These are phyloP conservation scores for Cydia splendana DNA, from an alignment of 1,140 invertebrate species.

Conservation along the genomic window DNA sequence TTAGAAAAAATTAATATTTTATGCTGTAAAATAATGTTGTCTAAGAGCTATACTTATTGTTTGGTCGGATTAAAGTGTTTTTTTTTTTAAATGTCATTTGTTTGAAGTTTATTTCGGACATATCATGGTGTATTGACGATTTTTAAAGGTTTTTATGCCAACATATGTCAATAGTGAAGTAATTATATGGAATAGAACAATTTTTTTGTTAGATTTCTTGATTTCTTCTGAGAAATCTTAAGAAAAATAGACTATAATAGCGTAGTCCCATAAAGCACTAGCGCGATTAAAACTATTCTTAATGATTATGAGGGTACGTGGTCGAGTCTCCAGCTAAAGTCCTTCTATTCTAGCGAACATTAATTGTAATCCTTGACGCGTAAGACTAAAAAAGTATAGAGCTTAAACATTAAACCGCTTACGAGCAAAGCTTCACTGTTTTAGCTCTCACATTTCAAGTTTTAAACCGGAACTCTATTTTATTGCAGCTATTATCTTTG, in stretches of 20 bases:
- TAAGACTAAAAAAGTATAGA: constrained; percentile 11
- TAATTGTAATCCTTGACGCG: background rate
- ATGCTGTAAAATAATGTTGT: too few relatives aligned
- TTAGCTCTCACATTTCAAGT: constrained; percentile 20
- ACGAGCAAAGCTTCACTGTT: constrained; percentile 1
- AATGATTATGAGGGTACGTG: constrained; percentile 13
- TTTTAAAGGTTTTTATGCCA: too few relatives aligned
- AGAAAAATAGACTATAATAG: background rate
- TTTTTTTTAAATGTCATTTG: too few relatives aligned
- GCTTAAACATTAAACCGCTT: constrained; percentile 17
- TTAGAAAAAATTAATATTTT: too few relatives aligned
- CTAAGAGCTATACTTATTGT: too few relatives aligned
- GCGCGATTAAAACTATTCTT: constrained; percentile 1
- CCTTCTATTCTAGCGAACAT: background rate
- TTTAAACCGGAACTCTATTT: constrained; percentile 15
- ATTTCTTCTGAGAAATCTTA: background rate
- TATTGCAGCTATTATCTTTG: background rate
- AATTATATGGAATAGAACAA: too few relatives aligned
- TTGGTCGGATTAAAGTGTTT: too few relatives aligned
- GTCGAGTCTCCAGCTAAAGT: background rate
- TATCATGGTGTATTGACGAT: too few relatives aligned
- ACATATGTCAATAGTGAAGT: too few relatives aligned
- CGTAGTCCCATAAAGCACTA: background rate
- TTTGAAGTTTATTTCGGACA: too few relatives aligned
- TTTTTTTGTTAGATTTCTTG: too few relatives aligned